phyloP scores from a whole-genome alignment of 1,140 invertebrate genomes.

The Drosophila aff. region DNA sequence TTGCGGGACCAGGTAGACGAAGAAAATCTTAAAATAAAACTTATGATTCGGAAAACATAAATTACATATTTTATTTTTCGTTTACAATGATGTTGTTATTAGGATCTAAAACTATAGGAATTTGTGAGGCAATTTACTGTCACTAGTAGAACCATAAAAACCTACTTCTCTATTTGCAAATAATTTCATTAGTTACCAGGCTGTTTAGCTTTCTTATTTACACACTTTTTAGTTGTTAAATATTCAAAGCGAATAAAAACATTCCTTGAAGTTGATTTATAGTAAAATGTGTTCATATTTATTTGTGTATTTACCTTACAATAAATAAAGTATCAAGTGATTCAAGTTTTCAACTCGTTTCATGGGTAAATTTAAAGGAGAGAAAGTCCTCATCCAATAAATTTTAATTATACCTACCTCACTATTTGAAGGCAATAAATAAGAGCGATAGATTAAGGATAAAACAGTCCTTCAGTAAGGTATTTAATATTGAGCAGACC shows the following conservation, averaged over 20 bases:
- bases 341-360: too few relatives aligned
- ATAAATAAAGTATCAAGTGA: too few relatives aligned
- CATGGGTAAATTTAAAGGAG: too few relatives aligned
- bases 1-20: conserved; percentile 34
- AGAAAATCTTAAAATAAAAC: background rate
- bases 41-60: background rate
- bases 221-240: background rate
- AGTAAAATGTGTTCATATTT: background rate
- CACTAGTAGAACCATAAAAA: too few relatives aligned
- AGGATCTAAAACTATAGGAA: too few relatives aligned
- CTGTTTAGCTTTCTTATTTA: background rate
- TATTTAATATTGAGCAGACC: background rate
- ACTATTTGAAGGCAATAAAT: too few relatives aligned
- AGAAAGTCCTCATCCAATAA: too few relatives aligned
- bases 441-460: background rate
- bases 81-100: too few relatives aligned
- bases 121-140: too few relatives aligned
- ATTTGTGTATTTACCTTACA: background rate
- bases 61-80: background rate
- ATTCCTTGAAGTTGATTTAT: background rate
- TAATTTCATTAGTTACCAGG: background rate
- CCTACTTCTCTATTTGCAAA: background rate
- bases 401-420: too few relatives aligned
- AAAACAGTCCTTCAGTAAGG: background rate
- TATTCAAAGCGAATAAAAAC: background rate